phyloP scores from a whole-genome alignment of 2,888 invertebrate species.

The Callyntrura sp. region DNA sequence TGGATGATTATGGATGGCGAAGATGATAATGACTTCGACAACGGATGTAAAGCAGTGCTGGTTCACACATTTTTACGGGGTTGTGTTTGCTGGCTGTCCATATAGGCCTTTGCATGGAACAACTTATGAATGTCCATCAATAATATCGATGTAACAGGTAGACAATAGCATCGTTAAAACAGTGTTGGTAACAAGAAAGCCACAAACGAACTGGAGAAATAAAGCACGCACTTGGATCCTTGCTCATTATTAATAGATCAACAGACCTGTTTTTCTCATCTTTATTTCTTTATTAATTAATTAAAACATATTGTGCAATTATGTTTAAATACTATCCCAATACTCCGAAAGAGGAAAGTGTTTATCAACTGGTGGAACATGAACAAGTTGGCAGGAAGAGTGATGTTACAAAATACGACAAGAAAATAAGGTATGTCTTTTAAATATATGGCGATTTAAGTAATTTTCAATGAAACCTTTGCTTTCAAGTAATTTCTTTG shows the following conservation, averaged over 20 bases:
- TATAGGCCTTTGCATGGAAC: too few relatives aligned
- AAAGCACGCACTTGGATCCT: too few relatives aligned
- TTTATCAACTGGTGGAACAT: conserved; percentile 87
- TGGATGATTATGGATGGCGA: too few relatives aligned
- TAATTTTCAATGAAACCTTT: not conserved
- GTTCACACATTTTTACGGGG: too few relatives aligned
- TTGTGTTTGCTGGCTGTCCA: too few relatives aligned
- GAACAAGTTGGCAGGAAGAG: not conserved
- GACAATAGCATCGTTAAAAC: not conserved
- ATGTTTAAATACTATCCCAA: conserved; percentile 63
- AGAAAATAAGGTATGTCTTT: not conserved
- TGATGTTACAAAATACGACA: not conserved
- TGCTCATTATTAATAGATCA: too few relatives aligned
- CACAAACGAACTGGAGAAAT: too few relatives aligned
- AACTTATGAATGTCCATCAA: too few relatives aligned
- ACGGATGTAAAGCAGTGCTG: too few relatives aligned
- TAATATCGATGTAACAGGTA: conserved; percentile 13
- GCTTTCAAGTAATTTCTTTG: conserved; percentile 88
- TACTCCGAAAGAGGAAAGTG: conserved; percentile 84
- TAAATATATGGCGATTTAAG: not conserved
- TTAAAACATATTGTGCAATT: not conserved
- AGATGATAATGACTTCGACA: too few relatives aligned
- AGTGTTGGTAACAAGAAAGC: too few relatives aligned
- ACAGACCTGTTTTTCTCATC: too few relatives aligned
- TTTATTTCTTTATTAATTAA: not conserved